Evolutionary conservation across 1,140 invertebrate species (phyloP), one percentile per base, ranked within the genome.

Genomic region (Heliconius eleuchia): DNA sequence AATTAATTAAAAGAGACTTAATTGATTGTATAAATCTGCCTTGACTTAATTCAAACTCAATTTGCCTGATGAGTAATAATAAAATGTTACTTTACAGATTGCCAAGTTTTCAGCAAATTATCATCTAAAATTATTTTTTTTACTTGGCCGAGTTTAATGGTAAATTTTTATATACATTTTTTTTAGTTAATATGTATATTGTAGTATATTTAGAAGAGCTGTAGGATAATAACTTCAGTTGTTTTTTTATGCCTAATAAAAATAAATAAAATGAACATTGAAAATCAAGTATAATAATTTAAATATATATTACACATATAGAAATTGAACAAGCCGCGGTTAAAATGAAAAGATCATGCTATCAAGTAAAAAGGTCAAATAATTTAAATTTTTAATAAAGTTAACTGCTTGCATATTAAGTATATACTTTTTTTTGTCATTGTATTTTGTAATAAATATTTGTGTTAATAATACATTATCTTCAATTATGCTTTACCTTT

Each of bases 311-410:
- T 52, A 7, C 19, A 52, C 50, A 27, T 66, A 27, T 66, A 66
- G 1, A 66, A 66, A 66, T 66, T 23, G 23, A 66, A 11, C 23
- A 66, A 66, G 23, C 3, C 23, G 1, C 0, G 3, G 11, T 66
- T 13, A 30, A 66, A 66, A 27, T 66, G 9, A 66, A 66, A 30
- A 5, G 11, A 13, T 27, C n/a, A 66, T 66, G 23, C 27, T 27
- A 13, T 66, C 23, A 16, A 66, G 60, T 66, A 66, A 66, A 57
- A 66, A 66, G 60, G 60, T 66, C 60, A 66, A 66, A 66, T 27
- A 4, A 66, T 66, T 66, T 66, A 30, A 27, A 66, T 66, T 27
- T 9, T 66, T 66, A 3, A 66, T 27, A 6, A 27, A 30, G 11
- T 57, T 57, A 4, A 66, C 11, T 66, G 60, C 8, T 66, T 66